A percentile compares a stretch with the other conserved stretches of the same genome.
phyloP scores from a whole-genome alignment of 2,797 vertebrate species.

The Dromococcyx pavoninus region DNA sequence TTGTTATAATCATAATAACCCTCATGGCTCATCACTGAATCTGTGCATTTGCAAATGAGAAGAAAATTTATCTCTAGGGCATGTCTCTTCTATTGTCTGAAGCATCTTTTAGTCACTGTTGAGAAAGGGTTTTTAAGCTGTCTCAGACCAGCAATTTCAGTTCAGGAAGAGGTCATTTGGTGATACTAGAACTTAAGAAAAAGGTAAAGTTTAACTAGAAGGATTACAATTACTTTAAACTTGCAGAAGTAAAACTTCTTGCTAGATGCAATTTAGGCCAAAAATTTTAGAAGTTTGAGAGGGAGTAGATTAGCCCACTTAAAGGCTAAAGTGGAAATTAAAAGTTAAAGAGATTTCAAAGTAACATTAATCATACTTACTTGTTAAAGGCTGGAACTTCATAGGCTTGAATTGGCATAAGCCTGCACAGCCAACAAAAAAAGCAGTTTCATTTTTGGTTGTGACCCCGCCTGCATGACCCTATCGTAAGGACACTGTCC shows the following conservation, averaged over 20 bases:
- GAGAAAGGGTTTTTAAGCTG: neutral
- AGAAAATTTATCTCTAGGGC: neutral
- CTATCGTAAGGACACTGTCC: neutral
- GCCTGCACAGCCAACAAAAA: neutral
- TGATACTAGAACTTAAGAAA: neutral
- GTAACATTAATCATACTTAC: neutral
- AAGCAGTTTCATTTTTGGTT: neutral
- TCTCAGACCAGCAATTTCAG: neutral
- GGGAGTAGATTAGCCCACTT: neutral
- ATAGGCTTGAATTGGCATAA: neutral
- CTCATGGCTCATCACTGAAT: neutral
- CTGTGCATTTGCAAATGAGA: neutral
- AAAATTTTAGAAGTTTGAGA: neutral
- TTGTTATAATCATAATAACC: neutral
- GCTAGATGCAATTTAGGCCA: neutral
- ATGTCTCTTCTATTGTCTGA: neutral
- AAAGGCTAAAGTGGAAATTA: neutral
- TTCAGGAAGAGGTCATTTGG: neutral
- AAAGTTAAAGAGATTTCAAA: neutral
- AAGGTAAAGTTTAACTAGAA: neutral
- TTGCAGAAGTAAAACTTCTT: neutral
- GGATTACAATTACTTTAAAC: neutral
- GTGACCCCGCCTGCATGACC: neutral
- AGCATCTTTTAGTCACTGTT: neutral
- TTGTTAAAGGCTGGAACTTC: neutral